phyloP scores from a whole-genome alignment of 2,888 invertebrate genomes.

The Dolichomitus sp. region DNA sequence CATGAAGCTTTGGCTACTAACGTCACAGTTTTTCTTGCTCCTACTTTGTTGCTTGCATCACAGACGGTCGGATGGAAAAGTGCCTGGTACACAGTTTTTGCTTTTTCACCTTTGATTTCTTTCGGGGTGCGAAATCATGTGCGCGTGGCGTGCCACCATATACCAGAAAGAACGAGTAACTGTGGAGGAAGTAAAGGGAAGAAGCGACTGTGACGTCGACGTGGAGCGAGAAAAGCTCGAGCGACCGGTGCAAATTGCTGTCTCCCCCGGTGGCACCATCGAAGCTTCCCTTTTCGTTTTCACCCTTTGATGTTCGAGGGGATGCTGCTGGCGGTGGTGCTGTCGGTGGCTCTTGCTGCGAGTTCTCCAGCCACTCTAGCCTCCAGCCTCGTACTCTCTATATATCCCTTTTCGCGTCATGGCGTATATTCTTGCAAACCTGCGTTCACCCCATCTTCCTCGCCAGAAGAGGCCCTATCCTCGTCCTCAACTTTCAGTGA shows the following conservation, averaged over 20 bases:
- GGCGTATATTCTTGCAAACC: slow-evolving; percentile 33
- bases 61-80: slow-evolving; percentile 34
- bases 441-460: slow-evolving; percentile 2
- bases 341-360: slow-evolving; percentile 17
- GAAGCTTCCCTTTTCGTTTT: slow-evolving; percentile 57
- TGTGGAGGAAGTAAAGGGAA: slow-evolving; percentile 11
- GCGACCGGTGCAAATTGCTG: slow-evolving; percentile 73
- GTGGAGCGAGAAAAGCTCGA: slow-evolving; percentile 37
- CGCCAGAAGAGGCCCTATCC: slow-evolving; percentile 24
- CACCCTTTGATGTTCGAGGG: slow-evolving; percentile 59
- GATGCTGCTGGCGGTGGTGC: slow-evolving; percentile 33
- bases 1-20: background rate
- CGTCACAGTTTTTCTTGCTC: background rate
- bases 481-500: slow-evolving; percentile 20
- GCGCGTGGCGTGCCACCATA: background rate
- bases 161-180: background rate
- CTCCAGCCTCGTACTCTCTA: background rate
- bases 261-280: slow-evolving; percentile 48
- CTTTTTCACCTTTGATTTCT: slow-evolving; percentile 45
- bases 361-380: background rate
- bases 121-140: slow-evolving; percentile 5
- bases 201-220: background rate
- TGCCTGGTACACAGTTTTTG: slow-evolving; percentile 27
- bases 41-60: slow-evolving; percentile 12
- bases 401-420: slow-evolving; percentile 24